Evolutionary conservation across 2,888 invertebrate species (phyloP).

Genomic region (Carpatolechia fugitivella): DNA sequence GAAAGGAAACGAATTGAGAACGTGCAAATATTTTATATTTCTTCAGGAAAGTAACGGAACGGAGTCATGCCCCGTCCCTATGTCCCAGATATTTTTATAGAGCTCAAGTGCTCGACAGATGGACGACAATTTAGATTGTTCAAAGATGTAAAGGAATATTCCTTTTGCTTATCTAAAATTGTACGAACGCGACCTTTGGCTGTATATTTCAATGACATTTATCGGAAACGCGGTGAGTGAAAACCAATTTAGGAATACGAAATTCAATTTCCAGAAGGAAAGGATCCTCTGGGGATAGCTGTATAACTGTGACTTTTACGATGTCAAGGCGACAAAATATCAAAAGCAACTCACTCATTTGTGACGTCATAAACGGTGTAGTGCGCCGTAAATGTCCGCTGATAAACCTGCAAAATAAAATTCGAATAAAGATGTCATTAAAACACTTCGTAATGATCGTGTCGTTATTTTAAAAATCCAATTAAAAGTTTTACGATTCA

Average conservation of each 20-base stretch:
- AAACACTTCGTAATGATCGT: conserved; percentile 32
- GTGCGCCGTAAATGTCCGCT: conserved; percentile 91
- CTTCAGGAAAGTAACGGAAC: conserved; percentile 28
- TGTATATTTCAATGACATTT: conserved; percentile 25
- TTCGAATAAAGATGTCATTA: conserved; percentile 27
- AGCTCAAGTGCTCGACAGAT: conserved; percentile 28
- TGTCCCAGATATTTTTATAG: conserved; percentile 33
- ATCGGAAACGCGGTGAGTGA: conserved; percentile 39
- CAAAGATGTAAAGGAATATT: conserved; percentile 6
- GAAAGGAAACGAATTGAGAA: conserved; percentile 45
- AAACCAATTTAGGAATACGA: conserved; percentile 44
- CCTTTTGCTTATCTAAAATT: not conserved
- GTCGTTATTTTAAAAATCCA: no score
- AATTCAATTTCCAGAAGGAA: conserved; percentile 48
- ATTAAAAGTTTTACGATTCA: no score
- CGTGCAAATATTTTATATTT: conserved; percentile 49
- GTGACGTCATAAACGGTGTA: conserved; percentile 95
- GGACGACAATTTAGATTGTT: conserved; percentile 25
- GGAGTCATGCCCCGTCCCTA: conserved; percentile 32
- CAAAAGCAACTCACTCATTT: conserved; percentile 87
- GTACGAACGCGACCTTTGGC: not conserved
- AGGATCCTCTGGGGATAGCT: conserved; percentile 34
- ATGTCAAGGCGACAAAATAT: conserved; percentile 40
- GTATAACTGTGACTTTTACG: conserved; percentile 39
- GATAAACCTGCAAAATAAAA: conserved; percentile 85